Evolutionary conservation across 1,140 invertebrate species (phyloP).

Genomic region (Sitophilus oryzae): DNA sequence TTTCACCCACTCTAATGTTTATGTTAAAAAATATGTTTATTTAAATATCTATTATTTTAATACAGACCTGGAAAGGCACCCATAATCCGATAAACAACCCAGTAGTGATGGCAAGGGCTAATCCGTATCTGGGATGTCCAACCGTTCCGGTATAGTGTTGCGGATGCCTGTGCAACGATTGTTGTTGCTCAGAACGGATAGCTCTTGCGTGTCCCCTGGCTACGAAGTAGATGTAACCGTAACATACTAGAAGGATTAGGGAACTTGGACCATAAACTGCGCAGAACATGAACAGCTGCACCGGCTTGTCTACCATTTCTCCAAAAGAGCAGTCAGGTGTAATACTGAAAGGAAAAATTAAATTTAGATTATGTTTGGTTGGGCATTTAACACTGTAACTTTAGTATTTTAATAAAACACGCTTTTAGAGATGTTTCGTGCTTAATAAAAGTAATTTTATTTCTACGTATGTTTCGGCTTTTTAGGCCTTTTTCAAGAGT

Average conservation of each 20-base stretch:
- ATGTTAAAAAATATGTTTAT: no score
- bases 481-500: no score
- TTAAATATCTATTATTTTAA: no score
- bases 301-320: slow-evolving; percentile 46
- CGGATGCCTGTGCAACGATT: slow-evolving; percentile 48
- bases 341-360: slow-evolving; percentile 35
- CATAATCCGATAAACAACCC: slow-evolving; percentile 57
- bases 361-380: no score
- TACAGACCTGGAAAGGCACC: slow-evolving; percentile 56
- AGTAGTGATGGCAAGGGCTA: slow-evolving; percentile 58
- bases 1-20: no score
- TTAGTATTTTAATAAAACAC: no score
- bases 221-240: slow-evolving; percentile 60
- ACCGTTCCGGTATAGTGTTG: slow-evolving; percentile 24
- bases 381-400: no score
- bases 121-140: slow-evolving; percentile 52
- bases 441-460: no score
- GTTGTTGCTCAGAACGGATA: slow-evolving; percentile 56
- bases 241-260: slow-evolving; percentile 54
- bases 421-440: no score
- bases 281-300: slow-evolving; percentile 50
- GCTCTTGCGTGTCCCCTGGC: slow-evolving; percentile 59
- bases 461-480: no score
- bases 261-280: slow-evolving; percentile 55
- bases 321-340: slow-evolving; percentile 46